Evolutionary conservation across 1,140 invertebrate species (phyloP).

Genomic region (Drosophila asahinai): DNA sequence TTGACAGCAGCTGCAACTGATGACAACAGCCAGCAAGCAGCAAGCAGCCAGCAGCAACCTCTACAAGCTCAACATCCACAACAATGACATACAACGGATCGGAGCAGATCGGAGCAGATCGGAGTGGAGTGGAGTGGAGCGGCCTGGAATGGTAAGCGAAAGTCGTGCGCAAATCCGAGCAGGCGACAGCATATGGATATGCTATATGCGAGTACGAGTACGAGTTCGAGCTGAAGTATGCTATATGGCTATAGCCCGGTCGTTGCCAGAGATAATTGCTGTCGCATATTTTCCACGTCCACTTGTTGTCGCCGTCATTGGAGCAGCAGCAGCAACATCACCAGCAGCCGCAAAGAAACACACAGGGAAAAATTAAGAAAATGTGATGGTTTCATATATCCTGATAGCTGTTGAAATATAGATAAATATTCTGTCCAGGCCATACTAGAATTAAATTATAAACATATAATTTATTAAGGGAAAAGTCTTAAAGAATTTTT

Average conservation of each 20-base stretch:
- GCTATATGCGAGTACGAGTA: conserved; percentile 24
- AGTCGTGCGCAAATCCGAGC: conserved; percentile 74
- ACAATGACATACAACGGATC: conserved; percentile 33
- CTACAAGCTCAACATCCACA: conserved; percentile 14
- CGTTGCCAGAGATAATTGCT: conserved; percentile 73
- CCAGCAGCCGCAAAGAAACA: not conserved
- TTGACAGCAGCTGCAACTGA: conserved; percentile 80
- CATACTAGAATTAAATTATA: too few relatives aligned
- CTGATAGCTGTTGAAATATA: not conserved
- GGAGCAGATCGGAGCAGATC: not conserved
- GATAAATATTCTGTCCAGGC: too few relatives aligned
- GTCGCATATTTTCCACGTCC: conserved; percentile 77
- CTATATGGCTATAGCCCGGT: conserved; percentile 41
- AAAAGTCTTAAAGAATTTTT: too few relatives aligned
- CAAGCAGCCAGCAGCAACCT: conserved; percentile 18
- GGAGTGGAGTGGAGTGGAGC: not conserved
- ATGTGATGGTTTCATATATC: not conserved
- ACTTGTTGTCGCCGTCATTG: conserved; percentile 67
- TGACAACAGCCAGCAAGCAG: conserved; percentile 36
- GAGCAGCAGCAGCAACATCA: conserved; percentile 19
- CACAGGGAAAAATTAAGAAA: not conserved
- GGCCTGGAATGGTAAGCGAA: conserved; percentile 72
- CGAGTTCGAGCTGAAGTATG: not conserved
- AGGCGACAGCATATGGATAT: conserved; percentile 68
- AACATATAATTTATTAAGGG: too few relatives aligned